Evolutionary conservation across 2,888 invertebrate genomes (phyloP).

Genomic region (Lasioglossum oenotherae): DNA sequence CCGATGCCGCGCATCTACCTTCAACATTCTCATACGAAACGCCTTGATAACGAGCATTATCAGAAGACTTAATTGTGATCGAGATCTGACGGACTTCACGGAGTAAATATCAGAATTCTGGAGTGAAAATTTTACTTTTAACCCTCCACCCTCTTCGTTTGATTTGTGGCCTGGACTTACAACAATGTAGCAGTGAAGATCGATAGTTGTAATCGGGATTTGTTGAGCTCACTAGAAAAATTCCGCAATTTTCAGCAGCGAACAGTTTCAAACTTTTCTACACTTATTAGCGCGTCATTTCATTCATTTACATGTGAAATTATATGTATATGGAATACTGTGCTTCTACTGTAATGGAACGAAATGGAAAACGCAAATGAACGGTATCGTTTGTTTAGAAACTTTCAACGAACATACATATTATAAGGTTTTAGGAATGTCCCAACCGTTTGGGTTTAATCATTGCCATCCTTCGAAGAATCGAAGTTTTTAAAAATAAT

Average conservation of each 20-base stretch:
- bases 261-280: not conserved
- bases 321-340: not conserved
- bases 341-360: not conserved
- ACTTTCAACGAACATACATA: not conserved
- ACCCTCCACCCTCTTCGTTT: fast-evolving
- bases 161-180: not conserved
- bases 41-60: not conserved
- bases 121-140: not conserved
- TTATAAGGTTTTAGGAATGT: not conserved
- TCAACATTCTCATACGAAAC: not conserved
- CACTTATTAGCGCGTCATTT: not conserved
- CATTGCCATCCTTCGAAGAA: not conserved
- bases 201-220: not conserved
- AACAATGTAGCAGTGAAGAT: not conserved
- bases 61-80: not conserved
- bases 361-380: not conserved
- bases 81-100: not conserved
- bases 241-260: not conserved
- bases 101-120: not conserved
- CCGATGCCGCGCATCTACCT: not conserved
- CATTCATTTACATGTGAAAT: not conserved
- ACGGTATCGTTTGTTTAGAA: not conserved
- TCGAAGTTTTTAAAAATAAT: not conserved
- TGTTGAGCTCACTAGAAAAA: not conserved
- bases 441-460: not conserved